phyloP scores from a whole-genome alignment of 23 tunicate genomes.

The Styela clava region DNA sequence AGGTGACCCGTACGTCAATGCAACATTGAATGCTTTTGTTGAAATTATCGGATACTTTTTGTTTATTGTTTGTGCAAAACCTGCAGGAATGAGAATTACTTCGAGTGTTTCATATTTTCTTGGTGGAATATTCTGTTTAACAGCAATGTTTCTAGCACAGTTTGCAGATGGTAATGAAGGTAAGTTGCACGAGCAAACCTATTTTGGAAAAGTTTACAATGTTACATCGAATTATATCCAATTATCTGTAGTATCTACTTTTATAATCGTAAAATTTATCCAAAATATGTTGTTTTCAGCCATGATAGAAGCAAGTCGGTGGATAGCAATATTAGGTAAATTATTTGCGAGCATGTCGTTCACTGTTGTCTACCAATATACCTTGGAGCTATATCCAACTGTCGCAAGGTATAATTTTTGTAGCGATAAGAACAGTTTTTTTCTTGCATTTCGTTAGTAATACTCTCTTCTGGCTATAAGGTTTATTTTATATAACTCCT shows the following conservation, averaged over 20 bases:
- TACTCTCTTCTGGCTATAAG: too few species aligned
- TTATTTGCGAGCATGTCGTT: conserved; percentile 54
- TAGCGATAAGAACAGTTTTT: too few species aligned
- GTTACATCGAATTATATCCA: neutral
- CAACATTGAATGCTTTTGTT: conserved; percentile 45
- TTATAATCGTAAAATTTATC: neutral
- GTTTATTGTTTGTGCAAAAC: neutral
- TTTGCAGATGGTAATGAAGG: conserved; percentile 44
- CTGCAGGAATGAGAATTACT: conserved; percentile 1
- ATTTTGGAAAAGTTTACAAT: neutral
- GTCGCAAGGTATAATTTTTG: conserved; percentile 56
- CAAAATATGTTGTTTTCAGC: conserved; percentile 8
- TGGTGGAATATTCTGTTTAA: conserved; percentile 31
- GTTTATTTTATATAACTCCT: too few species aligned
- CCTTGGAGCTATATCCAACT: conserved; percentile 75
- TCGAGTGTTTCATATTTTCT: neutral
- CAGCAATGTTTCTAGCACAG: conserved; percentile 33
- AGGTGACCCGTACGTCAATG: conserved; percentile 68
- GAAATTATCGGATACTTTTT: conserved; percentile 30
- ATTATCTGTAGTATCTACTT: too few species aligned
- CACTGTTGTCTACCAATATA: conserved; percentile 41
- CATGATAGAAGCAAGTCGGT: conserved; percentile 25
- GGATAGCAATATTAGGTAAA: conserved; percentile 45
- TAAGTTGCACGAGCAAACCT: too few species aligned
- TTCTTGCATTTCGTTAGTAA: too few species aligned